phyloP scores from a whole-genome alignment of 2,888 invertebrate genomes.

The Eumerus sabulonum region DNA sequence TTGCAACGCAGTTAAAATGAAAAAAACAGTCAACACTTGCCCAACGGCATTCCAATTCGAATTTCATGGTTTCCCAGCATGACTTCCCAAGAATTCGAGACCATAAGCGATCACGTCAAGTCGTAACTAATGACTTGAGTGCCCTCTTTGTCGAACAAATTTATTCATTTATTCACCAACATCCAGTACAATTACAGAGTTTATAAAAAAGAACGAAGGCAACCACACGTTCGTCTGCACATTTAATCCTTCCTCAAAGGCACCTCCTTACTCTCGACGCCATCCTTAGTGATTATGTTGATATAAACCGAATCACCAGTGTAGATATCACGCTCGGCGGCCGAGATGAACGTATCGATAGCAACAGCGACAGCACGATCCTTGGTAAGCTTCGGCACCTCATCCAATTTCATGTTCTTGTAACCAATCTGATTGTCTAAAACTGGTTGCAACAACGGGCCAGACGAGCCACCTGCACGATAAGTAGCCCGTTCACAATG shows the following conservation, averaged over 20 bases:
- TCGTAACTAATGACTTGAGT: too few species aligned
- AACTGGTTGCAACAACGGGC: constrained; percentile 93
- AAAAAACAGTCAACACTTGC: too few species aligned
- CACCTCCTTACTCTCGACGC: constrained; percentile 86
- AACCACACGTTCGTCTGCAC: background rate
- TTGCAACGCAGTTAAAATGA: too few species aligned
- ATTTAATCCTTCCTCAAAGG: constrained; percentile 92
- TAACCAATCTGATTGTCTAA: constrained; percentile 97
- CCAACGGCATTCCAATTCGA: too few species aligned
- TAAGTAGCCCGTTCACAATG: constrained; percentile 92
- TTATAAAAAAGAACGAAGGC: constrained; percentile 28
- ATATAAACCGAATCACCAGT: constrained; percentile 95
- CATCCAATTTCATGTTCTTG: constrained; percentile 86
- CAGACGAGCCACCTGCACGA: constrained; percentile 94
- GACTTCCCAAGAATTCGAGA: too few species aligned
- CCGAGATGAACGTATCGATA: constrained; percentile 98
- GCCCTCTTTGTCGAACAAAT: too few species aligned
- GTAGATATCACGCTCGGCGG: constrained; percentile 98
- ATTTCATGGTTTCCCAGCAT: too few species aligned
- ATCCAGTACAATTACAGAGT: constrained; percentile 50
- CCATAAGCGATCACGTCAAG: too few species aligned
- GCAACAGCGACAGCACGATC: constrained; percentile 92
- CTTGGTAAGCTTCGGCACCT: constrained; percentile 83
- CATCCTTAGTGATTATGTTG: constrained; percentile 92
- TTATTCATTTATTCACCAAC: constrained; percentile 52